Base-by-base conservation (phyloP, 2,888 invertebrate species). In the Brachylomia viminalis region DNA sequence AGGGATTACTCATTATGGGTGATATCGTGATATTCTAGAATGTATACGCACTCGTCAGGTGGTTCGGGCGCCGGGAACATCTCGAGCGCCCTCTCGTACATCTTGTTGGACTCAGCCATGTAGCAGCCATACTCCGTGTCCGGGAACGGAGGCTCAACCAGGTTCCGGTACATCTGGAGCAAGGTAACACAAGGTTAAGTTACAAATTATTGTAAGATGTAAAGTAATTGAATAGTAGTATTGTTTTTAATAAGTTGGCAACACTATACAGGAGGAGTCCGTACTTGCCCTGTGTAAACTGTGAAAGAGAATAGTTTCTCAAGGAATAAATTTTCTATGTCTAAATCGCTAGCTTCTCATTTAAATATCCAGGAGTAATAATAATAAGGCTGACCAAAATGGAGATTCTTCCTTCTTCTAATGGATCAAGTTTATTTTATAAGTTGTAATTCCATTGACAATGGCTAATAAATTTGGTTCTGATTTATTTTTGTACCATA, bases 51-150 rank as follows among this genome's bases (percentile, higher is more conserved):
- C 96, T 97, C 96, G 89, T 95, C 95, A 47, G 97, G 97, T 70
- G 96, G 96, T 61, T 96, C 96, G 0, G 97, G 97, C 87, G 97
- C 98, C 0, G 98, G 98, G 90, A 99, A 97, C 64, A 98, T 97
- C 90, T 97, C 97, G n/a, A 99, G 96, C 7, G 98, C 98, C 90
- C 98, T 97, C 93, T 98, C 98, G 93, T 99, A 99, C 93, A 98
- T 97, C 88, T 97, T 97, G 89, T 97, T 97, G 80, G 98, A 98
- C 87, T 98, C 97, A 68, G 97, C 97, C 95, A 98, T 97, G 93
- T 98, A 98, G 79, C 97, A 97, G 17, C 97, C 98, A 92, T 98
- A 98, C 89, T 98, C 98, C 0, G 98, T 97, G 84, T 97, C 97
- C 33, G 97, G 97, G 90, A 97, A 97, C 13, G 97, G 97, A 0